Base-by-base conservation (phyloP, 2,888 invertebrate genomes). In the Stratiomys singularior region DNA sequence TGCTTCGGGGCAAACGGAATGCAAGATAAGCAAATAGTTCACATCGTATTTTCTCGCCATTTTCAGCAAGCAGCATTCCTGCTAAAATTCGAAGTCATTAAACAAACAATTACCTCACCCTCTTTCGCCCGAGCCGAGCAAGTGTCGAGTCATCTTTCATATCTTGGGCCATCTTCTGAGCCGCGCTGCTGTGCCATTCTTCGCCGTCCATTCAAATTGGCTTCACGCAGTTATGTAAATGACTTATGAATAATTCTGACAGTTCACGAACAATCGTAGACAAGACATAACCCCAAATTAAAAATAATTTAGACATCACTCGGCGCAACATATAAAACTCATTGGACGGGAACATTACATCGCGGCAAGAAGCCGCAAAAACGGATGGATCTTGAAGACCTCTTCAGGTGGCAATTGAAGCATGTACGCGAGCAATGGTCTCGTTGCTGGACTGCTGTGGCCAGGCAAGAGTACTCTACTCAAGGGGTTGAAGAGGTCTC, bases 161-260 rank as follows among this genome's bases (percentile, higher is more conserved):
- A 66, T 77, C 72, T 58, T 60, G 58, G 44, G 37, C 37, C 44
- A 58, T 58, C 74, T 58, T 74, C 74, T 27, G 28, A 25, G 46
- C 69, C 11, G 64, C 64, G 69, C 37, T 46, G 69, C 69, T 47
- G 69, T 46, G 69, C 69, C 69, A 69, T 69, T 69, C 69, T 69
- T 74, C 37, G 56, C 60, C 30, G 28, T 60, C 37, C 63, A 76
- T 76, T 76, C 76, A 76, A 76, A 79, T 79, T 77, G 64, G 78
- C 76, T 76, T 76, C 78, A 77, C 77, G 76, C 76, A 60, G 76
- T 25, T 79, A 79, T 79, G 79, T 76, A 76, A 79, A 79, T 79
- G 77, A 76, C 79, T 79, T 79, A 79, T 79, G 79, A 79, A 79
- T 79, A 79, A 79, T 79, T 79, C 79, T 76, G 79, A 78, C 79